A percentile compares a stretch with the other conserved stretches of the same genome.
These are phyloP conservation scores for Drymonia ruficornis DNA, from an alignment of 2,888 invertebrate genomes.

Conservation along the genomic window DNA sequence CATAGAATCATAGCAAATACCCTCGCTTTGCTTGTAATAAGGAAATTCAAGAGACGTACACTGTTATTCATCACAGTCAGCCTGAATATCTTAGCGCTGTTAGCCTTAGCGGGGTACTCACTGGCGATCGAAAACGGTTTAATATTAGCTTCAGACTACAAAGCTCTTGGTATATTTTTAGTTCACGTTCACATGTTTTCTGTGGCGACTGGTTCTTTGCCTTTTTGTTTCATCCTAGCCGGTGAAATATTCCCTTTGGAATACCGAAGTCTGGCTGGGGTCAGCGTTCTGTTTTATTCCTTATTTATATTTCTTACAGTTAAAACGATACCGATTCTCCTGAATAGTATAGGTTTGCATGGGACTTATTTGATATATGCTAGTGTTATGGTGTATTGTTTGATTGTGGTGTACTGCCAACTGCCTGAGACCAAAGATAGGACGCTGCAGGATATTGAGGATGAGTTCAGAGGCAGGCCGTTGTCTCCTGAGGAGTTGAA, in stretches of 20 bases:
- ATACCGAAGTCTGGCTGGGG: constrained; percentile 83
- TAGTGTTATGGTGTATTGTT: constrained; percentile 53
- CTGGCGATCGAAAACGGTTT: constrained; percentile 46
- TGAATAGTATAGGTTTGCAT: constrained; percentile 52
- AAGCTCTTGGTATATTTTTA: constrained; percentile 50
- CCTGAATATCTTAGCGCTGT: constrained; percentile 53
- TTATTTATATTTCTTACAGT: constrained; percentile 61
- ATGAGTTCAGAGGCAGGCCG: constrained; percentile 64
- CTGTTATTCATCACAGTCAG: constrained; percentile 57
- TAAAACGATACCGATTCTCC: constrained; percentile 60
- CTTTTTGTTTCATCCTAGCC: constrained; percentile 88
- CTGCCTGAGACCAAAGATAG: constrained; percentile 72
- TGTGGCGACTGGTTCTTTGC: constrained; percentile 83
- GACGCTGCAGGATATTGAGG: constrained; percentile 70
- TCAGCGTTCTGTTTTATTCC: constrained; percentile 63
- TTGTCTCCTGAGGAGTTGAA: constrained; percentile 35
- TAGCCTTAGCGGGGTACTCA: constrained; percentile 56
- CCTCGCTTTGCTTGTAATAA: constrained; percentile 63
- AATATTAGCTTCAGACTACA: constrained; percentile 50
- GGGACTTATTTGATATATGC: constrained; percentile 61
- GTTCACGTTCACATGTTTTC: constrained; percentile 77
- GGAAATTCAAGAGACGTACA: constrained; percentile 63
- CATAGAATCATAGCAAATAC: constrained; percentile 66
- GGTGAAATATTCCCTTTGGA: constrained; percentile 88
- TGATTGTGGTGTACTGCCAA: constrained; percentile 53